These are phyloP conservation scores for Harpalus rufipes DNA, from an alignment of 2,888 invertebrate genomes.

Conservation along the genomic window DNA sequence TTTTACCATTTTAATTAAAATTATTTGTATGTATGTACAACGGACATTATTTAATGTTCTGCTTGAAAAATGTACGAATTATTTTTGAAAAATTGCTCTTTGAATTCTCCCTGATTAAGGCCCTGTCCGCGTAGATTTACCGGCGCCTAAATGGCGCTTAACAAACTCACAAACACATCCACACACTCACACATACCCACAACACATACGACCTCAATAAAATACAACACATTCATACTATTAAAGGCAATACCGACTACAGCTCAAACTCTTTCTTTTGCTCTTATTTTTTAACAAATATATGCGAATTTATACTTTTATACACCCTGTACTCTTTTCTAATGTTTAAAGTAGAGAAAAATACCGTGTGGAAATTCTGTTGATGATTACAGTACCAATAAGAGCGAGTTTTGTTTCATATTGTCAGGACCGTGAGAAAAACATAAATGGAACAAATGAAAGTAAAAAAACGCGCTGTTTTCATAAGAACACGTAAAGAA, in stretches of 20 bases:
- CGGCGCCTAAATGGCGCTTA: conserved; percentile 49
- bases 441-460: conserved; percentile 59
- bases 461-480: conserved; percentile 29
- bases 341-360: no score
- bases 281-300: no score
- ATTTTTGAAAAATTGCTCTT: no score
- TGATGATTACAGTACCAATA: conserved; percentile 15
- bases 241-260: conserved; percentile 13
- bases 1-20: no score
- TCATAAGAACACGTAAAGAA: no score
- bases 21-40: no score
- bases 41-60: no score
- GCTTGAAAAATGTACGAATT: no score
- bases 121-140: conserved; percentile 28
- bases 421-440: conserved; percentile 56
- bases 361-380: not conserved
- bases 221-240: conserved; percentile 34
- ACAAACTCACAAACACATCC: conserved; percentile 13
- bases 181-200: not conserved
- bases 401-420: conserved; percentile 34
- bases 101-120: conserved; percentile 7
- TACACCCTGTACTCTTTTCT: no score
- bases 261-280: no score
- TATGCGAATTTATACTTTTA: no score
- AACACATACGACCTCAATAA: conserved; percentile 22